Percentiles rank a stretch among this genome's conserved stretches.
Conservation (phyloP, 2,797 vertebrate genomes). For the Gallinago nigripennis region DNA sequence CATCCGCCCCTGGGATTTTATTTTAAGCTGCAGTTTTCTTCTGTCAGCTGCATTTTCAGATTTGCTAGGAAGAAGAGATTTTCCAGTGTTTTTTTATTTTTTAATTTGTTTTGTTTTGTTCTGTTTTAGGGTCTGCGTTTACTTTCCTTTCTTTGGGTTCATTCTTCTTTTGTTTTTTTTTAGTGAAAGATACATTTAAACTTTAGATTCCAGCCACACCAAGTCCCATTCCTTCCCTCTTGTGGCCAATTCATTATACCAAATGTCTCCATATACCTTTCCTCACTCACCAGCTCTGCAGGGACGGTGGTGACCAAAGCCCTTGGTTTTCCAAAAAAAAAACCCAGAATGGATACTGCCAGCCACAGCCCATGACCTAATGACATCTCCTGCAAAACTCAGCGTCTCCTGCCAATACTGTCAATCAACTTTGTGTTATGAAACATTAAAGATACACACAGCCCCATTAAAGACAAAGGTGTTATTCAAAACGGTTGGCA, state of each 20-base stretch:
- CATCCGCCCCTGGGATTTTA: not conserved
- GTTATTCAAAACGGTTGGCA: not conserved
- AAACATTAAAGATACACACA: not conserved
- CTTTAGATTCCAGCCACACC: not conserved
- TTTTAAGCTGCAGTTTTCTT: not conserved
- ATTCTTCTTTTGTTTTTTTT: not conserved
- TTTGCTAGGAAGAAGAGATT: not conserved
- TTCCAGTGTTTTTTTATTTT: not conserved
- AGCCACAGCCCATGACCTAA: not conserved
- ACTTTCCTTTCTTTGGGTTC: no score
- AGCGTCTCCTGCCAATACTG: not conserved
- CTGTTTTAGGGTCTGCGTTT: no score
- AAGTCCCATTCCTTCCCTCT: not conserved
- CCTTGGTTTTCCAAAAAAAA: fast-evolving
- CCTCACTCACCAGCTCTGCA: not conserved
- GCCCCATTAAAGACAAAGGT: not conserved
- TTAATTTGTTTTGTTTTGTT: not conserved
- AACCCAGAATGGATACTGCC: fast-evolving
- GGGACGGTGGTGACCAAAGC: not conserved
- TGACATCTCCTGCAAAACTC: not conserved
- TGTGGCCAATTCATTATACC: no score
- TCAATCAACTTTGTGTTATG: not conserved
- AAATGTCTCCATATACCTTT: fast-evolving
- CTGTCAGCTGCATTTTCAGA: not conserved
- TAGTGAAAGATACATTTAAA: not conserved